These are phyloP conservation scores for Chondrosia reniformis DNA, from an alignment of 37 sponge, comb jelly and placozoan genomes.

Conservation along the genomic window DNA sequence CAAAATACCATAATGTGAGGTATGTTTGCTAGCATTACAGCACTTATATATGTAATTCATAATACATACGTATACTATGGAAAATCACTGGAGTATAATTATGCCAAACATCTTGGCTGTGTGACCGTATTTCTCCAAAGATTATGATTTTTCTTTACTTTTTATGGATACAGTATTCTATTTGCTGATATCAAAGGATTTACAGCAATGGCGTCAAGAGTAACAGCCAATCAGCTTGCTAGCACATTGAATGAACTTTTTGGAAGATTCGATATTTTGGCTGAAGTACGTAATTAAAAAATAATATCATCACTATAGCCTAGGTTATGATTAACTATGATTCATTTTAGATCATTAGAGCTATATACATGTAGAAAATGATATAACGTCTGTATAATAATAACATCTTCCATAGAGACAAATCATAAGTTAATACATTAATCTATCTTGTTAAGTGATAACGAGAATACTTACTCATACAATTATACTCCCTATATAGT, in stretches of 20 bases:
- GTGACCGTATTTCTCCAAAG: neutral
- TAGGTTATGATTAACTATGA: no score
- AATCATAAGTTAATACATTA: neutral
- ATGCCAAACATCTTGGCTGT: neutral
- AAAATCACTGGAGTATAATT: neutral
- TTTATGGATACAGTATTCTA: conserved; percentile 55
- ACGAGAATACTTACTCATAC: neutral
- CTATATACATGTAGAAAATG: no score
- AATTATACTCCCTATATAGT: neutral
- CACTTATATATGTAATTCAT: no score
- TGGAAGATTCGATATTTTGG: conserved; percentile 50
- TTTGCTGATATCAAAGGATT: conserved; percentile 94
- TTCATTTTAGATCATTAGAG: no score
- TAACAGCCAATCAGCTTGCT: conserved; percentile 67
- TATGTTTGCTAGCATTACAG: no score
- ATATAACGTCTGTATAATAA: no score
- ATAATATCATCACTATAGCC: no score
- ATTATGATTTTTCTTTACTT: conserved; percentile 1
- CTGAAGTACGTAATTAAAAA: conserved; percentile 26
- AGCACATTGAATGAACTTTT: conserved; percentile 75
- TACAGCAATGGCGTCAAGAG: conserved; percentile 66
- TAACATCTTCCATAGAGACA: no score
- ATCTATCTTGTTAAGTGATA: neutral
- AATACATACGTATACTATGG: neutral
- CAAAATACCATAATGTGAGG: conserved; percentile 41